A percentile compares a stretch with the other conserved stretches of the same genome.
These are phyloP conservation scores for Corythornis leucogaster DNA, from an alignment of 2,797 vertebrate genomes.

Conservation along the genomic window DNA sequence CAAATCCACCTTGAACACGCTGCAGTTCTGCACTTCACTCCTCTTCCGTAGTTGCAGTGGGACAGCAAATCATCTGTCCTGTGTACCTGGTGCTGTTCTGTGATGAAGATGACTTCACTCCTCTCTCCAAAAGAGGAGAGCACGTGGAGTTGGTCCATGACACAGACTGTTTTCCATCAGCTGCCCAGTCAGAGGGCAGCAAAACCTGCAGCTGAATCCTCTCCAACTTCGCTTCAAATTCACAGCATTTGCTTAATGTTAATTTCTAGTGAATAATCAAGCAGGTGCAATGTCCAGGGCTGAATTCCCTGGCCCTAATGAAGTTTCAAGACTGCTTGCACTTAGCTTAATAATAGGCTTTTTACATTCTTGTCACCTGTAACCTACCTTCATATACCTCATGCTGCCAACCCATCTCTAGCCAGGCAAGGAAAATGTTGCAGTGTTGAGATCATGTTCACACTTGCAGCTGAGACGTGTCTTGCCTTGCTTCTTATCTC, in stretches of 20 bases:
- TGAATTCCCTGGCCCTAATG: constrained; percentile 25
- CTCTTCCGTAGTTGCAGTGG: neutral
- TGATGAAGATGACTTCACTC: neutral
- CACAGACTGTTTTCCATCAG: neutral
- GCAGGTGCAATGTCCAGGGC: constrained; percentile 23
- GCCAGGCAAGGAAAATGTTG: constrained; percentile 50
- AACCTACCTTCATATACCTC: constrained; percentile 45
- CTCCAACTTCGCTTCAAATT: constrained; percentile 7
- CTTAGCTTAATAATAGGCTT: constrained; percentile 59
- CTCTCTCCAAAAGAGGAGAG: neutral
- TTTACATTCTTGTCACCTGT: constrained; percentile 48
- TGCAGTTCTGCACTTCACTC: neutral
- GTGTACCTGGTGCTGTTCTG: neutral
- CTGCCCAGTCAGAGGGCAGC: neutral
- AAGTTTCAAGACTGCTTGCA: constrained; percentile 32
- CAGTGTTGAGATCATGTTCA: constrained; percentile 35
- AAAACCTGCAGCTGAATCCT: constrained; percentile 5
- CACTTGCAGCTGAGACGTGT: constrained; percentile 37
- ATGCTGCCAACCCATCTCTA: constrained; percentile 37
- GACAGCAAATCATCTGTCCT: neutral
- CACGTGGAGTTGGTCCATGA: neutral
- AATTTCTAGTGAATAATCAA: constrained; percentile 25
- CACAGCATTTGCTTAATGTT: constrained; percentile 7
- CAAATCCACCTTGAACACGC: neutral
- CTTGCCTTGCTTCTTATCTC: constrained; percentile 62